Evolutionary conservation across 37 sponge, comb jelly and placozoan species (phyloP).

Genomic region (Amphimedon queenslandica): DNA sequence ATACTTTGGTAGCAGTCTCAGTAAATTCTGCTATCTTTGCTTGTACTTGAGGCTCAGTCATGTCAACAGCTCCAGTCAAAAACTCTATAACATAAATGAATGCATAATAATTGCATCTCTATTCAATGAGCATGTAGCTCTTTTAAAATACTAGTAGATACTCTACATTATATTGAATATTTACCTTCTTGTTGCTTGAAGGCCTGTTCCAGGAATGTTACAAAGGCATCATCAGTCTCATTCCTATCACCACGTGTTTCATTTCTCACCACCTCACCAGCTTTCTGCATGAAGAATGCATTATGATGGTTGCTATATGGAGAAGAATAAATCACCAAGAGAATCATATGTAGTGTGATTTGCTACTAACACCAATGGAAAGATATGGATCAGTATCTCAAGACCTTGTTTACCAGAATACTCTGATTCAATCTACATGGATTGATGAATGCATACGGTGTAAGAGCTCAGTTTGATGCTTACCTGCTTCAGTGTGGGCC

Average conservation of each 20-base stretch:
- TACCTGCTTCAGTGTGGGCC: slow-evolving; percentile 38
- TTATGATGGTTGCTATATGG: slow-evolving; percentile 55
- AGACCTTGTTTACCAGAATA: no score
- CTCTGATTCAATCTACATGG: no score
- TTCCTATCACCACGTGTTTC: no score
- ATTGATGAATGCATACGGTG: no score
- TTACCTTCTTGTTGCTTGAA: slow-evolving; percentile 54
- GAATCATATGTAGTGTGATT: not conserved
- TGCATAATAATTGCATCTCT: no score
- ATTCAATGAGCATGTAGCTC: not conserved
- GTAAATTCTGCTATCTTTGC: slow-evolving; percentile 18
- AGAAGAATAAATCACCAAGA: slow-evolving; percentile 3
- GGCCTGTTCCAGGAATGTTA: slow-evolving; percentile 13
- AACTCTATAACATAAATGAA: slow-evolving; percentile 32
- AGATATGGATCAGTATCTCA: slow-evolving; percentile 46
- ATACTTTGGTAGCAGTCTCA: no score
- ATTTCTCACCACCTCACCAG: slow-evolving; percentile 32
- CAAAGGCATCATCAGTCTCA: not conserved
- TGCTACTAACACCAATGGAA: slow-evolving; percentile 34
- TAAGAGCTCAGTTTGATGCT: no score
- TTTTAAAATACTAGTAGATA: not conserved
- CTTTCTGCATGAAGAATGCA: slow-evolving; percentile 52
- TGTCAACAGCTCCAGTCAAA: slow-evolving; percentile 50
- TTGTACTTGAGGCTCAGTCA: slow-evolving; percentile 57
- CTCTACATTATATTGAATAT: not conserved